Conservation (phyloP, 1,140 invertebrate species). For the Caerostris darwini region DNA sequence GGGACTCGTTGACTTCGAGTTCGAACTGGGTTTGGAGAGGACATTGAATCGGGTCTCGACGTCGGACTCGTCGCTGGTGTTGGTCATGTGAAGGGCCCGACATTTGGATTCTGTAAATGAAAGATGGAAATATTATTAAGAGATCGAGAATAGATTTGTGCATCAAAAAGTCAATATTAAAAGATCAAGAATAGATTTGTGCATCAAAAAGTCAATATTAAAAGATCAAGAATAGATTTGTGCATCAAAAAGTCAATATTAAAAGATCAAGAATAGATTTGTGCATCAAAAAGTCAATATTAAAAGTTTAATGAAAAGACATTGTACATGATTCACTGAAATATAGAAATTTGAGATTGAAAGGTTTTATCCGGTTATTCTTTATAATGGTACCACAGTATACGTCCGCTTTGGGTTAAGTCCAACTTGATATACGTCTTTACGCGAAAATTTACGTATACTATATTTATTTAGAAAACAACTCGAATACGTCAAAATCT, state of each 20-base stretch:
- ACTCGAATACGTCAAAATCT: too few relatives aligned
- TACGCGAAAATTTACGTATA: too few relatives aligned
- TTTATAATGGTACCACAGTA: too few relatives aligned
- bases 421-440: too few relatives aligned
- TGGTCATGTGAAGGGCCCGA: not conserved
- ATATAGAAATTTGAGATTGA: too few relatives aligned
- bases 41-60: not conserved
- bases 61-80: not conserved
- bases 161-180: not conserved
- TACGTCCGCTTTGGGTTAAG: too few relatives aligned
- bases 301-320: not conserved
- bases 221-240: not conserved
- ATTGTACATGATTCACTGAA: too few relatives aligned
- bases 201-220: not conserved
- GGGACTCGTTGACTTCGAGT: not conserved
- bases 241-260: not conserved
- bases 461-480: too few relatives aligned
- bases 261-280: not conserved
- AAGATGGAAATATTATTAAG: not conserved
- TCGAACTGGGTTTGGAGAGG: not conserved
- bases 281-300: not conserved
- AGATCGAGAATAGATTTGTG: not conserved
- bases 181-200: not conserved
- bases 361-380: too few relatives aligned
- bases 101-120: conserved; percentile 47